Percentiles rank a stretch among this genome's conserved stretches.
These are phyloP conservation scores for Labrus mixtus DNA, from an alignment of 2,113 vertebrate genomes.

Conservation along the genomic window DNA sequence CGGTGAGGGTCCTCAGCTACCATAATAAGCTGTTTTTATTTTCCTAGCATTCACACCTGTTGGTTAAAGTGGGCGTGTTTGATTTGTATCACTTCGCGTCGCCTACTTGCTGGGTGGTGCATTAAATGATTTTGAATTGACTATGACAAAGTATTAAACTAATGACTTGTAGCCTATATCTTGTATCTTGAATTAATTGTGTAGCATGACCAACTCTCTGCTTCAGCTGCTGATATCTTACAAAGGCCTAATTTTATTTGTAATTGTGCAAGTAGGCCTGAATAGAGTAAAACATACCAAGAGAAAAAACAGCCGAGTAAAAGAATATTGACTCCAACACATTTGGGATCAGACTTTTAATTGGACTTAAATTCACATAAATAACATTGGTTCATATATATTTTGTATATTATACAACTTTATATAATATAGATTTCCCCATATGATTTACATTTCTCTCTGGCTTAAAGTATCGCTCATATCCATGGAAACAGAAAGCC, in stretches of 20 bases:
- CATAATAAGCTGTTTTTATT: no score
- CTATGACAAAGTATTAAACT: neutral
- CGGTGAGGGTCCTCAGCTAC: no score
- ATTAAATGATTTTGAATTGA: neutral
- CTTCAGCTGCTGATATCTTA: neutral
- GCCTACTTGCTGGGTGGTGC: neutral
- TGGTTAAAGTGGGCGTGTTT: neutral
- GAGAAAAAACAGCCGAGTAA: neutral
- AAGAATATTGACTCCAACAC: constrained; percentile 41
- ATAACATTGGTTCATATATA: constrained; percentile 87
- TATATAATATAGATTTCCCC: constrained; percentile 88
- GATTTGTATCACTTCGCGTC: neutral
- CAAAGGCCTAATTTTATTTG: no score
- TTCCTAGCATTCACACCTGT: neutral
- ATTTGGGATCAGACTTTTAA: constrained; percentile 84
- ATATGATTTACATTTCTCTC: constrained; percentile 84
- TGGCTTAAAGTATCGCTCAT: constrained; percentile 76
- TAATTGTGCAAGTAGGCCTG: neutral
- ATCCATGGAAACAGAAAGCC: constrained; percentile 78
- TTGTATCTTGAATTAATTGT: neutral
- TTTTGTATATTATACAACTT: constrained; percentile 85
- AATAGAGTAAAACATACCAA: neutral
- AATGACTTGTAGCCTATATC: no score
- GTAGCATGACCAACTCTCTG: neutral
- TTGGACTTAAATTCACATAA: constrained; percentile 87